Evolutionary conservation across 2,888 invertebrate species (phyloP).

Genomic region (Melanostoma scalare): DNA sequence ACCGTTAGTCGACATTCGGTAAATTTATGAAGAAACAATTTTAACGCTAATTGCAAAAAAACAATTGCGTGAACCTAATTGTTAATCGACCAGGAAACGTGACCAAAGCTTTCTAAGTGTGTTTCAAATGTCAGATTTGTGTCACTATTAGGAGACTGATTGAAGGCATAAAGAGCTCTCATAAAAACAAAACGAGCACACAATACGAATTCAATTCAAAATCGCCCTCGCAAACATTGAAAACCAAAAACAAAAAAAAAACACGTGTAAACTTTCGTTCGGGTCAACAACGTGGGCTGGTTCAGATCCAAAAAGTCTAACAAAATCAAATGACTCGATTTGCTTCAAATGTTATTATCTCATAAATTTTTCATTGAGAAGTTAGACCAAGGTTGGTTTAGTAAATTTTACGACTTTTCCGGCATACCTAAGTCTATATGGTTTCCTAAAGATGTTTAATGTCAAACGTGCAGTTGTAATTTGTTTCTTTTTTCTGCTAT

Average conservation of each 20-base stretch:
- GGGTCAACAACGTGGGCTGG: constrained; percentile 32
- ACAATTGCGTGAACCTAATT: constrained; percentile 4
- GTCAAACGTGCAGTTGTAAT: too few relatives aligned
- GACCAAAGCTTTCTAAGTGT: neutral
- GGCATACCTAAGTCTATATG: too few relatives aligned
- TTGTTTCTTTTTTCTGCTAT: too few relatives aligned
- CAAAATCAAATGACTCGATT: constrained; percentile 37
- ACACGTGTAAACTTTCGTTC: neutral
- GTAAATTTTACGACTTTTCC: too few relatives aligned
- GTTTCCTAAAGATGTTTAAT: too few relatives aligned
- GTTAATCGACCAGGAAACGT: constrained; percentile 13
- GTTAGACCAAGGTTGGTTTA: too few relatives aligned
- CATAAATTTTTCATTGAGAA: neutral
- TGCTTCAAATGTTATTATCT: neutral
- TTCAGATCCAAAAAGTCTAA: constrained; percentile 11
- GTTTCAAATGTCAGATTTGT: constrained; percentile 54
- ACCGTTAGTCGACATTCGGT: too few relatives aligned
- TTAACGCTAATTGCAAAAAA: constrained; percentile 2
- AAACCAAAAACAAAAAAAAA: neutral
- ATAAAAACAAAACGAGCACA: constrained; percentile 25
- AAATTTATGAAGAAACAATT: too few relatives aligned
- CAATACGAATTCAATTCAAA: constrained; percentile 14
- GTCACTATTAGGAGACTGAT: constrained; percentile 37
- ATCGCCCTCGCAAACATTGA: constrained; percentile 26
- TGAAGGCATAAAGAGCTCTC: constrained; percentile 14